Evolutionary conservation across 2,113 vertebrate species (phyloP), one percentile per base, ranked within the genome.

Genomic region (Trichechus manatus): DNA sequence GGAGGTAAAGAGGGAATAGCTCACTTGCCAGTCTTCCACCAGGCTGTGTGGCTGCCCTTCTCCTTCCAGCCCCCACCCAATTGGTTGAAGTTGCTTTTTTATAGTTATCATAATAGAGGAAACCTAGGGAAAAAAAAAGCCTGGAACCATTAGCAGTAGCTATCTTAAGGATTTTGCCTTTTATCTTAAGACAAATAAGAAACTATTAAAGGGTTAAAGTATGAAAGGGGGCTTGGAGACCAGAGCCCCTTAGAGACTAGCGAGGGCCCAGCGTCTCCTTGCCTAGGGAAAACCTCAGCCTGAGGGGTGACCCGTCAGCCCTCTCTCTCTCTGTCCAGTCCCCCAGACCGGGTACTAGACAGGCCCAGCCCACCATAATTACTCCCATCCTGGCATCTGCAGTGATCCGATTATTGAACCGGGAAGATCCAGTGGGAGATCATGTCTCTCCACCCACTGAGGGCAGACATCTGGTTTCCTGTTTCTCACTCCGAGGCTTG

Each of bases 261-360:
- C 17, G n/a, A 91, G 39, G 53, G 31, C 27, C 68, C 44, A 42
- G 63, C 42, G 64, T 68, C 23, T 91, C 64, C 72, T 79, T 36
- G 29, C 20, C 22, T 4, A 79, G 68, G 14, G 66, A 79, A 93
- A 97, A 92, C 88, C 89, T 95, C 93, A 94, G 82, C 59, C 94
- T n/a, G 70, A 56, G 87, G 47, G 87, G 89, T 79, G 87, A 93
- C 81, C 53, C 0, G 2, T 63, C 0, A 70, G 74, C 63, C 47
- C 29, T 59, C 50, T 36, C 29, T 59, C 50, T 36, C 23, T 56
- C 14, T 56, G 82, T 61, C 63, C 22, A 42, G 93, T 61, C 20
- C 84, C 91, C 66, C 66, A n/a, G 66, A 31, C 63, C 9, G 33
- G 64, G 31, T 29, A 68, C 7, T 68, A 68, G 64, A 29, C 31